A percentile compares a stretch with the other conserved stretches of the same genome.
Evolutionary conservation across 92 coral and sea anemone genomes (phyloP).

Genomic region (Pocillopora grandis): DNA sequence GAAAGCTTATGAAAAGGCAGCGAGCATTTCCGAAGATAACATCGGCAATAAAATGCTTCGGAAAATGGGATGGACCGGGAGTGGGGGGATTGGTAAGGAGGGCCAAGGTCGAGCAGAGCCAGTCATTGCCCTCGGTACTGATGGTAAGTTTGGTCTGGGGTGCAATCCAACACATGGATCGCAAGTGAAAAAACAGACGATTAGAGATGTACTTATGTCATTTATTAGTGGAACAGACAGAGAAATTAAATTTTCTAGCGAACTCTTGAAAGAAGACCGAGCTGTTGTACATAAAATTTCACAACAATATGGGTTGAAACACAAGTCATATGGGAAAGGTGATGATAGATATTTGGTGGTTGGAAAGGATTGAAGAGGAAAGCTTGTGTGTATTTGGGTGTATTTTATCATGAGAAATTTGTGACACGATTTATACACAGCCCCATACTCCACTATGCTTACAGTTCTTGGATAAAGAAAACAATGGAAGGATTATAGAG

Average conservation of each 20-base stretch:
- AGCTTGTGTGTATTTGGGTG: background rate
- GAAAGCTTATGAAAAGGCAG: conserved; percentile 67
- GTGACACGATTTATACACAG: no score
- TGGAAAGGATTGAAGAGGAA: conserved; percentile 49
- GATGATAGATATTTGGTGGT: conserved; percentile 80
- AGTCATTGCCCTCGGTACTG: conserved; percentile 70
- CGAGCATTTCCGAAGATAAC: conserved; percentile 79
- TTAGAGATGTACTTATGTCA: conserved; percentile 62
- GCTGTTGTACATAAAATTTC: conserved; percentile 73
- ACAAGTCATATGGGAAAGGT: conserved; percentile 77
- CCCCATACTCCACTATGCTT: no score
- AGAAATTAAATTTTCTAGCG: conserved; percentile 81
- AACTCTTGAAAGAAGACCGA: conserved; percentile 82
- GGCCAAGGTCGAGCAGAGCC: conserved; percentile 93
- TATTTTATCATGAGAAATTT: no score
- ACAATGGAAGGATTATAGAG: no score
- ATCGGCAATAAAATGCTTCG: conserved; percentile 86
- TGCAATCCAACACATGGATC: conserved; percentile 33
- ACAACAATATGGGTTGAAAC: conserved; percentile 70
- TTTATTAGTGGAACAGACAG: conserved; percentile 65
- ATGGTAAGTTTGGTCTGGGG: conserved; percentile 84
- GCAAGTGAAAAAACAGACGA: conserved; percentile 53
- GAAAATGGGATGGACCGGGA: conserved; percentile 98
- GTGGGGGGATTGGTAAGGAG: conserved; percentile 86
- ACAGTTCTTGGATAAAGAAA: no score